phyloP scores from a whole-genome alignment of 1,140 invertebrate genomes.

The Calliphora vicina region DNA sequence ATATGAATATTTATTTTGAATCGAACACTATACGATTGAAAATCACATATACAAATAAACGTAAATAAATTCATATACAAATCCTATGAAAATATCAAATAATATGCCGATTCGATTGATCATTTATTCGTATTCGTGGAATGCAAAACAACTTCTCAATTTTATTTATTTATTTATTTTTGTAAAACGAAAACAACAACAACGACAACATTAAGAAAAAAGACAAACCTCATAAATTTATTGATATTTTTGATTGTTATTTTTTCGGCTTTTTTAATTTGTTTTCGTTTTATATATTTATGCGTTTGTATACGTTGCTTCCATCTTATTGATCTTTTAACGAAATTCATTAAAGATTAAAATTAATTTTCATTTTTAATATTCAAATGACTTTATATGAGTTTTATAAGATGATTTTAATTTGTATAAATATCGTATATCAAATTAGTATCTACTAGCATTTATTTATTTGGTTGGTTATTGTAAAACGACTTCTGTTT shows the following conservation, averaged over 20 bases:
- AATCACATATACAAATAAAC: neutral
- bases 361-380: constrained; percentile 34
- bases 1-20: too few relatives aligned
- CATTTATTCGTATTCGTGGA: constrained; percentile 9
- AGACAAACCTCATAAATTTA: neutral
- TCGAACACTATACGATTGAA: too few relatives aligned
- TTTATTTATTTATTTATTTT: neutral
- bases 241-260: neutral
- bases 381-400: constrained; percentile 29
- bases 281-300: neutral
- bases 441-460: neutral
- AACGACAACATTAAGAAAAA: neutral
- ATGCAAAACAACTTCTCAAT: neutral
- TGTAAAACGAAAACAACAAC: too few relatives aligned
- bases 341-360: constrained; percentile 22
- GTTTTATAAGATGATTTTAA: constrained; percentile 33
- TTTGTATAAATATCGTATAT: constrained; percentile 22
- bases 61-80: neutral
- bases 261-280: neutral
- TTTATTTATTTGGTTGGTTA: neutral
- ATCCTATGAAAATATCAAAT: constrained; percentile 6
- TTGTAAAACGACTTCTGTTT: constrained; percentile 28
- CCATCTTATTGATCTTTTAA: neutral
- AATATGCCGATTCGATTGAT: constrained; percentile 6
- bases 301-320: neutral